Conservation (phyloP, 2,888 invertebrate genomes). For the Drosophila greeni region DNA sequence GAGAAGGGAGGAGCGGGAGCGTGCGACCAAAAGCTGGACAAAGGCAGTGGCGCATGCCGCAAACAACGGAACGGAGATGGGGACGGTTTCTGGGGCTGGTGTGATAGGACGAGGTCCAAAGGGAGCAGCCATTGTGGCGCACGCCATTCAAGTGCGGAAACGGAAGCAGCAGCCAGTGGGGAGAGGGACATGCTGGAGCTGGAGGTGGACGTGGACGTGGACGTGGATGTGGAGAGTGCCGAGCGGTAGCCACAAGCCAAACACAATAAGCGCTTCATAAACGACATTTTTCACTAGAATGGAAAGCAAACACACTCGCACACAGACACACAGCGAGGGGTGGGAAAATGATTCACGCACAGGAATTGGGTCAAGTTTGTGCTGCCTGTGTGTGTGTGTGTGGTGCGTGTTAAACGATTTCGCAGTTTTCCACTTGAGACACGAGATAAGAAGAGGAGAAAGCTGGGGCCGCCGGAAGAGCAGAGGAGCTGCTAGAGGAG, state of each 20-base stretch:
- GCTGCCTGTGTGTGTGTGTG: slow-evolving; percentile 16
- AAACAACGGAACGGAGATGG: slow-evolving; percentile 38
- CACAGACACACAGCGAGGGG: slow-evolving; percentile 9
- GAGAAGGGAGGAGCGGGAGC: slow-evolving; percentile 32
- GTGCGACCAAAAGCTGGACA: slow-evolving; percentile 65
- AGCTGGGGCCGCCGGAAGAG: slow-evolving; percentile 8
- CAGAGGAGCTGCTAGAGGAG: slow-evolving; percentile 26
- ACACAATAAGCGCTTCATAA: slow-evolving; percentile 74
- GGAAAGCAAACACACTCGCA: slow-evolving; percentile 61
- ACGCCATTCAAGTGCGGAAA: slow-evolving; percentile 71
- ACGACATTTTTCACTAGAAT: slow-evolving; percentile 70
- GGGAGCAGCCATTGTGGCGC: slow-evolving; percentile 60
- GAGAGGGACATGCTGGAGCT: background rate
- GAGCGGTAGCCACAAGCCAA: slow-evolving; percentile 60
- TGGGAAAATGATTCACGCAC: slow-evolving; percentile 35
- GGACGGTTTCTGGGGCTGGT: slow-evolving; percentile 11
- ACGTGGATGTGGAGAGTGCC: slow-evolving; percentile 18
- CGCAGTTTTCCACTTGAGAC: slow-evolving; percentile 68
- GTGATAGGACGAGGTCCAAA: slow-evolving; percentile 1
- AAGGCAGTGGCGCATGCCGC: slow-evolving; percentile 60
- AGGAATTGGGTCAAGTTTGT: slow-evolving; percentile 67
- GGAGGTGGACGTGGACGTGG: slow-evolving; percentile 28
- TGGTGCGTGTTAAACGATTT: slow-evolving; percentile 59
- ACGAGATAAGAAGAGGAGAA: slow-evolving; percentile 56
- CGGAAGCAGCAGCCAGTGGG: slow-evolving; percentile 61